A percentile compares a stretch with the other conserved stretches of the same genome.
These are phyloP conservation scores for Apoderus coryli DNA, from an alignment of 2,888 invertebrate genomes.

Conservation along the genomic window DNA sequence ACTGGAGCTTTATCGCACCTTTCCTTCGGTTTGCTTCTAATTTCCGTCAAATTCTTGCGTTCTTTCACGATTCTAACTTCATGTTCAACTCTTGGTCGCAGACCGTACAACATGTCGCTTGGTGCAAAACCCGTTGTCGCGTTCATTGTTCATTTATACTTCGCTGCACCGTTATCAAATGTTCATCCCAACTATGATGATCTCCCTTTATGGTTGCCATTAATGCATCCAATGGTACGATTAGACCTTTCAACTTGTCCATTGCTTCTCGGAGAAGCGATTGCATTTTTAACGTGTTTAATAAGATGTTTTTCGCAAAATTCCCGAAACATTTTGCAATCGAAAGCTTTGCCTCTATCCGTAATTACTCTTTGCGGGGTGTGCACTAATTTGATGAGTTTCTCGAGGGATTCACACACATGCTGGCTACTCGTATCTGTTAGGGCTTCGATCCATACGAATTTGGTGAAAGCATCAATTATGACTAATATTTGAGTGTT, in stretches of 20 bases:
- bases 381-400: slow-evolving; percentile 6
- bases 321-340: slow-evolving; percentile 8
- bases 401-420: slow-evolving; percentile 3
- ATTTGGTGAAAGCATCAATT: slow-evolving; percentile 20
- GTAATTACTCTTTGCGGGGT: slow-evolving; percentile 8
- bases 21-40: background rate
- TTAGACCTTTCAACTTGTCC: slow-evolving; percentile 8
- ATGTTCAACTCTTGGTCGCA: background rate
- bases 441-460: slow-evolving; percentile 10
- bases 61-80: background rate
- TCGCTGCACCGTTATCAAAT: slow-evolving; percentile 2
- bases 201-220: slow-evolving; percentile 1
- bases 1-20: slow-evolving; percentile 1
- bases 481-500: slow-evolving; percentile 18
- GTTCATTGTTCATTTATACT: slow-evolving; percentile 4
- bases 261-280: slow-evolving; percentile 9
- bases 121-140: slow-evolving; percentile 1
- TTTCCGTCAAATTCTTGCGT: background rate
- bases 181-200: slow-evolving; percentile 4
- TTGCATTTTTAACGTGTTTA: slow-evolving; percentile 9
- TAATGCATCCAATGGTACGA: slow-evolving; percentile 7
- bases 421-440: slow-evolving; percentile 6
- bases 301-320: slow-evolving; percentile 6
- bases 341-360: slow-evolving; percentile 9
- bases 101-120: slow-evolving; percentile 3